phyloP scores from a whole-genome alignment of 1,140 invertebrate genomes.

The Drosophila burlai region DNA sequence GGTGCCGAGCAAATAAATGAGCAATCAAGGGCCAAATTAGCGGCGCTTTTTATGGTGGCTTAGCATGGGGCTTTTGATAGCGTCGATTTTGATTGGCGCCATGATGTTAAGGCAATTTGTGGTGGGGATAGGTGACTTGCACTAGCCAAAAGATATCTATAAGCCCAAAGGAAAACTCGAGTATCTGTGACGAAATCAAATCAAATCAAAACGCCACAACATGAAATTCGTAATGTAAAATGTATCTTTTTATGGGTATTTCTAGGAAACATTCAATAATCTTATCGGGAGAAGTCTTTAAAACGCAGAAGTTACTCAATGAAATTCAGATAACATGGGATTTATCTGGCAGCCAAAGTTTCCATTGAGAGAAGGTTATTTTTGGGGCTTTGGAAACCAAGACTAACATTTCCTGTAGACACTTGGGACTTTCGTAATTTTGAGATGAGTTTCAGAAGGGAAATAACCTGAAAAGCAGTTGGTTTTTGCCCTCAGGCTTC shows the following conservation, averaged over 20 bases:
- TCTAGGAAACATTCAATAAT: background rate
- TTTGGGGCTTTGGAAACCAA: background rate
- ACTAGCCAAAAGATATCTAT: background rate
- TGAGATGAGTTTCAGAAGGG: background rate
- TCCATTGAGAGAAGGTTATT: constrained; percentile 1
- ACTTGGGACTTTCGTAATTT: background rate
- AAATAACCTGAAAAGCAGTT: background rate
- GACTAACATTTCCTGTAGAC: background rate
- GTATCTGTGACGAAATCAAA: constrained; percentile 14
- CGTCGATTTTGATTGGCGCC: constrained; percentile 57
- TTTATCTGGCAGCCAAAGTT: constrained; percentile 17
- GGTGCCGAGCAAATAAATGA: constrained; percentile 67
- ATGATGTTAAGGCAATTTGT: constrained; percentile 4
- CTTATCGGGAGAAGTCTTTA: background rate
- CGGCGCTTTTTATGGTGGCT: constrained; percentile 64
- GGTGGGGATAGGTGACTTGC: constrained; percentile 8
- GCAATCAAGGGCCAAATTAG: constrained; percentile 75
- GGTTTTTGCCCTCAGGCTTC: no score
- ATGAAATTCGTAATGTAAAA: constrained; percentile 3
- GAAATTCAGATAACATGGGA: constrained; percentile 31
- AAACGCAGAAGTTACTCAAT: constrained; percentile 26
- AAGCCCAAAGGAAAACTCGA: background rate
- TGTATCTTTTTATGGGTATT: constrained; percentile 6
- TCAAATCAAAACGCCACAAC: background rate
- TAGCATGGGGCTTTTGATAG: constrained; percentile 57